Evolutionary conservation across 1,140 invertebrate species (phyloP).

Genomic region (Polypedilum vanderplanki): DNA sequence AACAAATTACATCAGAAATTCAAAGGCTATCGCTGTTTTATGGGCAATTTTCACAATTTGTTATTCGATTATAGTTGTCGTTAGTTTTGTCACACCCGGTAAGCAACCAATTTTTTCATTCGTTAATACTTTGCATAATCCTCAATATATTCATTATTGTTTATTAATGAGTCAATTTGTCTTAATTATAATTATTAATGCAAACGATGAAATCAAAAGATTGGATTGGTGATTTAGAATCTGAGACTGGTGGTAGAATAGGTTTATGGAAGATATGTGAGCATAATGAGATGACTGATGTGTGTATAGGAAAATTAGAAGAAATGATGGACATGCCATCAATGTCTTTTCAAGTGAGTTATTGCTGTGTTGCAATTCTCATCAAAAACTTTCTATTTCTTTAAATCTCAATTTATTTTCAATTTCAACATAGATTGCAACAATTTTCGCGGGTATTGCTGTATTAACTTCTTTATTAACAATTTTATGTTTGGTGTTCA

Average conservation of each 20-base stretch:
- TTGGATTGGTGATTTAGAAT: conserved; percentile 79
- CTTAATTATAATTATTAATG: not conserved
- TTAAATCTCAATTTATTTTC: conserved; percentile 16
- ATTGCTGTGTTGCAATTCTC: not conserved
- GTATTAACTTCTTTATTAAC: conserved; percentile 77
- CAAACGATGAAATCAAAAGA: conserved; percentile 46
- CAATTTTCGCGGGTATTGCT: conserved; percentile 79
- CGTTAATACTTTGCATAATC: not conserved
- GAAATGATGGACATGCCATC: conserved; percentile 76
- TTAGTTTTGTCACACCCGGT: conserved; percentile 85
- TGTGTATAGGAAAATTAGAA: conserved; percentile 75
- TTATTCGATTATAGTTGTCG: conserved; percentile 90
- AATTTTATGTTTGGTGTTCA: conserved; percentile 81
- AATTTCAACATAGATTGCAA: conserved; percentile 59
- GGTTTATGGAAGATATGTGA: conserved; percentile 85
- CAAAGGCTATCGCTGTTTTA: conserved; percentile 90
- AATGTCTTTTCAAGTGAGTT: conserved; percentile 57
- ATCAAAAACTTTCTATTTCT: too few relatives aligned
- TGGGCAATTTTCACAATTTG: conserved; percentile 97
- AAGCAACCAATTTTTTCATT: conserved; percentile 30
- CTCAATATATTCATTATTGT: not conserved
- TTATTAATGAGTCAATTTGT: conserved; percentile 9
- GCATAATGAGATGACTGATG: conserved; percentile 59
- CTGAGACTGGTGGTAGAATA: conserved; percentile 81
- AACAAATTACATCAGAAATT: conserved; percentile 90